These are phyloP conservation scores for Mastomys natalensis DNA, from an alignment of 2,113 vertebrate species.

Conservation along the genomic window DNA sequence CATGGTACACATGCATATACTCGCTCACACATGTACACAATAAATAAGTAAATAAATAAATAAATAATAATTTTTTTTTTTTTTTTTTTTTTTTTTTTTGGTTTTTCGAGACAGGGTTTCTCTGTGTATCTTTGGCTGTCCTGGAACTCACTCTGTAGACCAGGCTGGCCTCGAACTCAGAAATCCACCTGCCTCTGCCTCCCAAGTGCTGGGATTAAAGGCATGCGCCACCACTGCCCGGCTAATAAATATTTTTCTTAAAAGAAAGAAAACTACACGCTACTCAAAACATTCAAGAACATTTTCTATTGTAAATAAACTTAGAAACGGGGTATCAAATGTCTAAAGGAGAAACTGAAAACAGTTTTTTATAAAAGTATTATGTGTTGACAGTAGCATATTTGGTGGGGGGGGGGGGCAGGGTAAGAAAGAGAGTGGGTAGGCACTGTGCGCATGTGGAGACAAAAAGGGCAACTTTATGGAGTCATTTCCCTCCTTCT, in stretches of 20 bases:
- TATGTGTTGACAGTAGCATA: not conserved
- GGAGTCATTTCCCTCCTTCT: too few relatives aligned
- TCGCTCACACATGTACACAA: not conserved
- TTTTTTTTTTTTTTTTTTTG: too few relatives aligned
- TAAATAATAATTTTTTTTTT: too few relatives aligned
- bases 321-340: not conserved
- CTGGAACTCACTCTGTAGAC: too few relatives aligned
- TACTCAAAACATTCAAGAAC: not conserved
- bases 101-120: too few relatives aligned
- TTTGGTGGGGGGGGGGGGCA: not conserved
- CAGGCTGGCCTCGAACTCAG: too few relatives aligned
- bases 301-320: constrained; percentile 59
- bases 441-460: too few relatives aligned
- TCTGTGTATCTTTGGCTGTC: too few relatives aligned
- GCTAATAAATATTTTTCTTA: not conserved
- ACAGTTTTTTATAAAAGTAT: not conserved
- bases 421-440: too few relatives aligned
- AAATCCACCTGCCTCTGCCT: too few relatives aligned
- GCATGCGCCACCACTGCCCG: too few relatives aligned
- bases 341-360: not conserved
- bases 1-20: not conserved
- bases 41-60: not conserved
- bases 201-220: too few relatives aligned
- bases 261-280: constrained; percentile 27
- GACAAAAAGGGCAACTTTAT: not conserved